A percentile compares a stretch with the other conserved stretches of the same genome.
Conservation (phyloP, 2,113 vertebrate species). For the Dicentrarchus labrax region DNA sequence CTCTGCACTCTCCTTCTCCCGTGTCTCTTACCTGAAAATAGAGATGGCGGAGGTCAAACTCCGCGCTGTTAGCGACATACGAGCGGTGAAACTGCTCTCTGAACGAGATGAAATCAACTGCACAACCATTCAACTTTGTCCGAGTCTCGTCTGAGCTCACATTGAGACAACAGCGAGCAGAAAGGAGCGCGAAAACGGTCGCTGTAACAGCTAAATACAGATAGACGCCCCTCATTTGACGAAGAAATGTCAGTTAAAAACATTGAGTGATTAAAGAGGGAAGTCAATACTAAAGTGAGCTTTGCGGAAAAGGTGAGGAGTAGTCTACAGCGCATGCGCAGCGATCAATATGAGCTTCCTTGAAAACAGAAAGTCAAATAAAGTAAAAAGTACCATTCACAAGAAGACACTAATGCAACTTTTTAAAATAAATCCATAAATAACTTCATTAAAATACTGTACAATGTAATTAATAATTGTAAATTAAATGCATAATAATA, state of each 20-base stretch:
- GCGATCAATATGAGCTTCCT: background rate
- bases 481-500: too few species aligned
- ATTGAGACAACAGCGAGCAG: background rate
- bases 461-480: background rate
- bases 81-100: conserved; percentile 32
- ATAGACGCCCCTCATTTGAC: conserved; percentile 33
- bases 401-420: background rate
- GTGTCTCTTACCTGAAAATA: conserved; percentile 62
- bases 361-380: conserved; percentile 35
- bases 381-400: too few species aligned
- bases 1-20: too few species aligned
- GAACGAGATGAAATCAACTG: conserved; percentile 44
- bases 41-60: conserved; percentile 25
- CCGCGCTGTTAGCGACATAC: conserved; percentile 42
- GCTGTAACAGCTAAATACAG: background rate
- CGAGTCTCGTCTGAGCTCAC: background rate
- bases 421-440: background rate
- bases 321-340: conserved; percentile 36
- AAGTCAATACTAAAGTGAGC: background rate
- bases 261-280: background rate
- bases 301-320: conserved; percentile 26
- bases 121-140: background rate
- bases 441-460: background rate
- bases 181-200: background rate
- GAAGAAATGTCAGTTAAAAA: background rate